Evolutionary conservation across 1,140 invertebrate genomes (phyloP).

Genomic region (Danaus melanippus): DNA sequence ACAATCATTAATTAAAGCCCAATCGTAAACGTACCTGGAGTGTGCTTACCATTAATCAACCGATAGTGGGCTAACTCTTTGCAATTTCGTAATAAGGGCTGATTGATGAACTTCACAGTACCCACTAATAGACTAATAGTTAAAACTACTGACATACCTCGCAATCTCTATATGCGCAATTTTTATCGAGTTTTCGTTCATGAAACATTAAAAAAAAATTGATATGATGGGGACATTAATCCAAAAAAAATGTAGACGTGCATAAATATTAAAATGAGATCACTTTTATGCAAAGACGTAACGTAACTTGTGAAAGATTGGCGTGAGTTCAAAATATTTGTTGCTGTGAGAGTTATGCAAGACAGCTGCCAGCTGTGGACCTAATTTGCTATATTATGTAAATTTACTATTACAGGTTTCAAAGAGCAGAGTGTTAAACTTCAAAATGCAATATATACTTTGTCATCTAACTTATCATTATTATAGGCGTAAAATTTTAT

Average conservation of each 20-base stretch:
- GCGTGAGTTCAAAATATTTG: conserved; percentile 28
- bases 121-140: too few relatives aligned
- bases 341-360: conserved; percentile 21
- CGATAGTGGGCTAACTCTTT: conserved; percentile 23
- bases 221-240: too few relatives aligned
- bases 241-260: neutral
- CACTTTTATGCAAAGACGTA: conserved; percentile 24
- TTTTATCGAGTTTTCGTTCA: too few relatives aligned
- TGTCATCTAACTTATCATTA: too few relatives aligned
- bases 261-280: conserved; percentile 14
- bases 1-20: conserved; percentile 25
- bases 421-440: neutral
- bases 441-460: too few relatives aligned
- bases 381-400: conserved; percentile 19
- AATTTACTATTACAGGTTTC: conserved; percentile 16
- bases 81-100: conserved; percentile 12
- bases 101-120: conserved; percentile 17
- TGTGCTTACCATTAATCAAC: conserved; percentile 23
- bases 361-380: conserved; percentile 18
- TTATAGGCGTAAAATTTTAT: too few relatives aligned
- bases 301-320: conserved; percentile 25
- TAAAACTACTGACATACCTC: too few relatives aligned
- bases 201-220: too few relatives aligned
- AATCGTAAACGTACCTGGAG: conserved; percentile 16
- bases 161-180: too few relatives aligned